phyloP scores from a whole-genome alignment of 1,140 invertebrate species.

The Venturia canescens region DNA sequence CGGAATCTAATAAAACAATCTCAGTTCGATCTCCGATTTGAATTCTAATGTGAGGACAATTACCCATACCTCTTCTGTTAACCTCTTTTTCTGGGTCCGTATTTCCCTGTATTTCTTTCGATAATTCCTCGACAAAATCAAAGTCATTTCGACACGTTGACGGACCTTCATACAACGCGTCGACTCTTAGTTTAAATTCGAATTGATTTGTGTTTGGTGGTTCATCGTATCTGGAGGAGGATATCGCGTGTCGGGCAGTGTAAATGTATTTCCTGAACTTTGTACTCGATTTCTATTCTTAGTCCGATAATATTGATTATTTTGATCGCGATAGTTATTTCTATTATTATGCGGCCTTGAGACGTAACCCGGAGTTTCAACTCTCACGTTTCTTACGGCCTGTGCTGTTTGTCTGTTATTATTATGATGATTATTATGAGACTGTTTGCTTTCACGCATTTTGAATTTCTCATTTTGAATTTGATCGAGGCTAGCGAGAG shows the following conservation, averaged over 20 bases:
- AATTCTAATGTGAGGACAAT: conserved; percentile 47
- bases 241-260: too few species aligned
- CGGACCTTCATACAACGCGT: not conserved
- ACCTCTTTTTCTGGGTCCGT: not conserved
- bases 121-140: conserved; percentile 42
- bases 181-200: too few species aligned
- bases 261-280: too few species aligned
- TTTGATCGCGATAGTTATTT: too few species aligned
- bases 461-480: conserved; percentile 23
- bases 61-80: conserved; percentile 47
- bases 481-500: conserved; percentile 27
- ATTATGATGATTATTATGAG: not conserved
- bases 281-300: too few species aligned
- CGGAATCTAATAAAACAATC: too few species aligned
- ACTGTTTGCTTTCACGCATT: conserved; percentile 9
- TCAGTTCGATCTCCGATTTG: conserved; percentile 29
- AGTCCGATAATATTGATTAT: too few species aligned
- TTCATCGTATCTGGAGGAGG: too few species aligned
- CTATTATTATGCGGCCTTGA: too few species aligned
- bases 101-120: conserved; percentile 31
- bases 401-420: conserved; percentile 9
- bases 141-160: conserved; percentile 1
- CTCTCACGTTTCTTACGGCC: too few species aligned
- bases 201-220: too few species aligned
- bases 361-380: too few species aligned